phyloP scores from a whole-genome alignment of 2,113 vertebrate genomes.

The Athene cunicularia region DNA sequence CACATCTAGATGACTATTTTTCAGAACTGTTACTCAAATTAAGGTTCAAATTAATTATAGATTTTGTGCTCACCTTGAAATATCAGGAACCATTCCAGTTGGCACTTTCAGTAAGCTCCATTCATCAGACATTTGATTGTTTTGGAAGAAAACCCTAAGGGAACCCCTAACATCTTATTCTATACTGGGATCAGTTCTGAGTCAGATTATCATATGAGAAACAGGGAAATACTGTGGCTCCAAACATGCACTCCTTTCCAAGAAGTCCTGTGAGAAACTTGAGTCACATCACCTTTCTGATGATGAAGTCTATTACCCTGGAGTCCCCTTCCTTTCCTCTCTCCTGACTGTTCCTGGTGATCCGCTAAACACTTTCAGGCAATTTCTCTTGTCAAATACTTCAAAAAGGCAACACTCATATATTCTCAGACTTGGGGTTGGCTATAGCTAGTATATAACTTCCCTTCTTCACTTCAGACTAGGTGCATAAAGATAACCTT shows the following conservation, averaged over 20 bases:
- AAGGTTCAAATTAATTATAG: conserved; percentile 24
- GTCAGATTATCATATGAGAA: background rate
- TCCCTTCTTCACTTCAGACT: background rate
- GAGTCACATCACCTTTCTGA: background rate
- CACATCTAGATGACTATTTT: background rate
- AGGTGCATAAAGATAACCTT: background rate
- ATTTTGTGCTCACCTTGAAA: background rate
- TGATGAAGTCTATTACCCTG: background rate
- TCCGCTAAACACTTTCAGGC: background rate
- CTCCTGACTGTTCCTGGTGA: background rate
- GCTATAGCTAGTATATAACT: background rate
- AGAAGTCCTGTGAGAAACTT: background rate
- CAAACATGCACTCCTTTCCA: rapidly evolving
- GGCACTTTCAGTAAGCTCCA: background rate
- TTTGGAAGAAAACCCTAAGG: background rate
- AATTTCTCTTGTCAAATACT: background rate
- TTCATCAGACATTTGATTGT: background rate
- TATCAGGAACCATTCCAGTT: background rate
- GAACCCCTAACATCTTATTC: background rate
- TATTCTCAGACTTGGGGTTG: background rate
- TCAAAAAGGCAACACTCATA: background rate
- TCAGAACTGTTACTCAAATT: conserved; percentile 7
- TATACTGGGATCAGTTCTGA: background rate
- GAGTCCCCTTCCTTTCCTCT: background rate
- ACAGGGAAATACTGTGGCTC: background rate